Percentiles rank a stretch among this genome's conserved stretches.
Conservation (phyloP, 1,140 invertebrate genomes). For the Aphelinus atriplicis region DNA sequence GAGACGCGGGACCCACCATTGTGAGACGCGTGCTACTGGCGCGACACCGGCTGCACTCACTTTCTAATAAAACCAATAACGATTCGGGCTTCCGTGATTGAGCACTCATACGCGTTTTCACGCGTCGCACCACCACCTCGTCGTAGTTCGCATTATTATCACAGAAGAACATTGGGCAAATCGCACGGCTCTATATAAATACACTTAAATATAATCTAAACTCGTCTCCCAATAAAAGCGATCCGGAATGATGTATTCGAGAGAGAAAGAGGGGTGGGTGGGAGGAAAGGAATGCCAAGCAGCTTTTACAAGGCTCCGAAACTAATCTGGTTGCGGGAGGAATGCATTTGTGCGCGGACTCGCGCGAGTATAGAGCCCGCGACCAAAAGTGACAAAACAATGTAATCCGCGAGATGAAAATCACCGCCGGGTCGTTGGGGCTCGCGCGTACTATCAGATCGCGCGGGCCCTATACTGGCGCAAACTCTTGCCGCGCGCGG, state of each 20-base stretch:
- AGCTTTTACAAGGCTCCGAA: no score
- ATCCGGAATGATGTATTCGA: no score
- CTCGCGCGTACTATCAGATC: neutral
- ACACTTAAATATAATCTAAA: no score
- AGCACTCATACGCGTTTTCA: no score
- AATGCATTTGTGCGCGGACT: no score
- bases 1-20: neutral
- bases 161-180: slow-evolving; percentile 30
- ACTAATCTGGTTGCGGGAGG: no score
- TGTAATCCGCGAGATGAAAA: slow-evolving; percentile 16
- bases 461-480: no score
- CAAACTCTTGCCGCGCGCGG: no score
- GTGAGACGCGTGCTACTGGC: neutral
- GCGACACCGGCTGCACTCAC: neutral
- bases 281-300: no score
- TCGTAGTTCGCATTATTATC: slow-evolving; percentile 28
- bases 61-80: slow-evolving; percentile 30
- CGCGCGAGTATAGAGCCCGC: no score
- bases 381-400: slow-evolving; percentile 15
- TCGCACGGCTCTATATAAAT: neutral
- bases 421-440: neutral
- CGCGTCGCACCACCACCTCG: neutral
- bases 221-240: no score
- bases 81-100: neutral
- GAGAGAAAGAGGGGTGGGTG: no score